Base-by-base conservation (phyloP, 2,113 vertebrate genomes). In the Pygoscelis adeliae region DNA sequence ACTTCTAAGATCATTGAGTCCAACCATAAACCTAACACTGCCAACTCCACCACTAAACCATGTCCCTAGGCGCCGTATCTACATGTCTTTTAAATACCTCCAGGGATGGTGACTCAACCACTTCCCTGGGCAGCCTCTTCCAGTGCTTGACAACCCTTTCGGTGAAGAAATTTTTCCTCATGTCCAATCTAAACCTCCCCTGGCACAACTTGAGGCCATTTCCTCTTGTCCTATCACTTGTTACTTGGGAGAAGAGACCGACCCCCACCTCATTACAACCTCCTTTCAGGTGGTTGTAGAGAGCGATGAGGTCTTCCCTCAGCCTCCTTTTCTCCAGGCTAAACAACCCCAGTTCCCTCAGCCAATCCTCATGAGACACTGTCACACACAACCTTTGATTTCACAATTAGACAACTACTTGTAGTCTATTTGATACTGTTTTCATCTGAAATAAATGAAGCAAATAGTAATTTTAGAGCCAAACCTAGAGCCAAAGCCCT, bases 241-340 rank as follows among this genome's bases (percentile, higher is more conserved):
- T 5, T n/a, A 19, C 7, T 16, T 72, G 25, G 19, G 26, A 52
- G 26, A 56, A 69, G 34, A 38, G 20, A 53, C 15, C 2, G 2
- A 25, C 4, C 0, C 13, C 12, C 32, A 30, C 11, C 8, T 44
- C 3, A 0, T 8, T 25, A 30, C 15, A 30, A 4, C 21, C 10
- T 15, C 9, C 15, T 15, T 38, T 26, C 63, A 47, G 10, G 34
- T 20, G 5, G 34, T 2, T 58, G 42, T 20, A 72, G 32, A 20
- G 47, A 30, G 25, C 1, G 0, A 15, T 23, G 6, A 38, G 29
- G 58, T 63, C 69, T 53, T 21, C 32, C 13, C 8, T 62, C 38
- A 53, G 53, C 19, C 27, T 69, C 34, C 19, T 89, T 15, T 74
- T 69, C 47, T 47, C 15, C 21, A 78, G 22, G 4, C 25, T 66